Evolutionary conservation across 2,113 vertebrate species (phyloP), one percentile per base, ranked within the genome.

Genomic region (Montifringilla adamsi): DNA sequence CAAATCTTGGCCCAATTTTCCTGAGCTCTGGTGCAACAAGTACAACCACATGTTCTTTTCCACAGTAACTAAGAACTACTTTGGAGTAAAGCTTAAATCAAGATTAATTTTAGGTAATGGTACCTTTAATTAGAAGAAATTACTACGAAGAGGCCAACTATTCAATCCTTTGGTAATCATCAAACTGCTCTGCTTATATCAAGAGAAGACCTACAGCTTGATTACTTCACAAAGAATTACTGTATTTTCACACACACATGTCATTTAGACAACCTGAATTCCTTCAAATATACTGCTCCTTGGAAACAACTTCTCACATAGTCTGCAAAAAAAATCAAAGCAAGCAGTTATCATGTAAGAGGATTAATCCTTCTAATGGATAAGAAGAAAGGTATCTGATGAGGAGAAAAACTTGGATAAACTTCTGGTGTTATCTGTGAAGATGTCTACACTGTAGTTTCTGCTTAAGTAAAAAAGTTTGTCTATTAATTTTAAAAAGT

Each of bases 261-360:
- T 72, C 53, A 94, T 76, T 92, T 83, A 95, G 89, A 92, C 53
- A 95, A 88, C 72, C 39, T 69, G 35, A 92, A 94, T 47, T 92
- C 86, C 53, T 90, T 82, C 49, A 94, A 75, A 85, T 72, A 83
- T 5, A 90, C 27, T 79, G 62, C 30, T 93, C 70, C 66, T 88
- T 93, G 89, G 72, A 82, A 94, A 83, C 21, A 84, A 91, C 74
- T 81, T 87, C 73, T 91, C 60, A 94, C 9, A 70, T 1, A 77
- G 46, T 75, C 56, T 84, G 81, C 30, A 81, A 95, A 89, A 86
- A 81, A 78, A 75, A 89, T 41, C 62, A 92, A 88, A 93, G 67
- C 39, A 90, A 87, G 70, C 21, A 83, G 33, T 85, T 90, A 72
- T 24, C 52, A 74, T 50, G 55, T 70, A 91, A 90, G 56, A 87